Evolutionary conservation across 2,797 vertebrate species (phyloP).

Genomic region (Chiloscyllium punctatum): DNA sequence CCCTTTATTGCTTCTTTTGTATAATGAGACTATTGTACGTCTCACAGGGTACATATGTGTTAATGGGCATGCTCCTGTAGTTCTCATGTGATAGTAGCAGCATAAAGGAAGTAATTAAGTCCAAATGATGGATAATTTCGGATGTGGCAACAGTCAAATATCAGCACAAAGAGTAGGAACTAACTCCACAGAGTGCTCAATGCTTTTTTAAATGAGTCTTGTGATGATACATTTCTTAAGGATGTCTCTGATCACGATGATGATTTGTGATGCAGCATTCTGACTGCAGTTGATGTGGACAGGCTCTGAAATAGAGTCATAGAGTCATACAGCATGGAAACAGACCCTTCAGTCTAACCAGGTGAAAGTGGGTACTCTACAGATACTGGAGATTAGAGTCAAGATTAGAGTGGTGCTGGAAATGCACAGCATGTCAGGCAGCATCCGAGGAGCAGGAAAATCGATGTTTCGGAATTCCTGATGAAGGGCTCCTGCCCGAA

Average conservation of each 20-base stretch:
- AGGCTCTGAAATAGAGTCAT: background rate
- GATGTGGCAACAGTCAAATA: background rate
- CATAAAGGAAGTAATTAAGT: background rate
- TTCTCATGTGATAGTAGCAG: background rate
- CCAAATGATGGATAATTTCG: background rate
- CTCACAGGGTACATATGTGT: background rate
- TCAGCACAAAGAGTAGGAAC: background rate
- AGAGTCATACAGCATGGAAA: no score
- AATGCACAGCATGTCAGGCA: no score
- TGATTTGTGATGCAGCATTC: background rate
- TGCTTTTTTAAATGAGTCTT: background rate
- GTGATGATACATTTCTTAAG: background rate
- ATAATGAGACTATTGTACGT: background rate
- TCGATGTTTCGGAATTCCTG: no score
- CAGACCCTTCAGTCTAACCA: no score
- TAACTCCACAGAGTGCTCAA: background rate
- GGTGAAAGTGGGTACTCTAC: no score
- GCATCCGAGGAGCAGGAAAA: no score
- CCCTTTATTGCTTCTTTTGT: background rate
- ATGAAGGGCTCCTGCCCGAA: no score
- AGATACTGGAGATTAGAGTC: no score
- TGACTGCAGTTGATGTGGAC: background rate
- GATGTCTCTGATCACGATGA: background rate
- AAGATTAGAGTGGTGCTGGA: no score
- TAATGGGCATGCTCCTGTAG: background rate